Evolutionary conservation across 2,797 vertebrate species (phyloP).

Genomic region (Leucoraja ocellata): DNA sequence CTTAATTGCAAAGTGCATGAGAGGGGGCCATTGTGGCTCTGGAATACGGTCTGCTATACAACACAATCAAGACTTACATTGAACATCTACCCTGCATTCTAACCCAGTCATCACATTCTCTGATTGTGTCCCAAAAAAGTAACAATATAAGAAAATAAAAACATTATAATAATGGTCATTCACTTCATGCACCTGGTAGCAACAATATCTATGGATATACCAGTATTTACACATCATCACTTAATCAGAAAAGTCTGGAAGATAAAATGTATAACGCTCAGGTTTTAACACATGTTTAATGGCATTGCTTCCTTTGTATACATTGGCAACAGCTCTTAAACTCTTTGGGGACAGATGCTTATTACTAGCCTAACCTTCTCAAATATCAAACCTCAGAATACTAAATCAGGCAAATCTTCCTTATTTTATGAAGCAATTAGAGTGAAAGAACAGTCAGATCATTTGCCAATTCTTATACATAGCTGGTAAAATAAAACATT

Average conservation of each 20-base stretch:
- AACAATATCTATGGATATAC: no score
- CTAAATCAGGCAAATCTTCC: not conserved
- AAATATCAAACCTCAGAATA: not conserved
- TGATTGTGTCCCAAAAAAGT: no score
- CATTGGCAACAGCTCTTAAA: not conserved
- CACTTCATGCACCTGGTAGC: not conserved
- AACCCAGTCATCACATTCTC: no score
- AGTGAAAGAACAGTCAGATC: not conserved
- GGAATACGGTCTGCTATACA: no score
- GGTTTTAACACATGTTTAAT: not conserved
- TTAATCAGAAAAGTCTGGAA: not conserved
- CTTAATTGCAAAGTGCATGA: no score
- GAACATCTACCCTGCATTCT: no score
- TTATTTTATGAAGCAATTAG: not conserved
- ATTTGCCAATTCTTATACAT: not conserved
- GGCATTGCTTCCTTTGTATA: not conserved
- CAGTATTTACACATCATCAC: not conserved
- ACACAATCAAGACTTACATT: no score
- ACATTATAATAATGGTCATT: not conserved
- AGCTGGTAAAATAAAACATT: not conserved
- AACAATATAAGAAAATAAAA: not conserved
- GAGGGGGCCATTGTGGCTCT: no score
- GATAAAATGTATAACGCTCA: not conserved
- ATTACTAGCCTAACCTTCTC: not conserved
- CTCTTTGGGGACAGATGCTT: not conserved